Conservation (phyloP, 2,113 vertebrate genomes). For the Podiceps cristatus region DNA sequence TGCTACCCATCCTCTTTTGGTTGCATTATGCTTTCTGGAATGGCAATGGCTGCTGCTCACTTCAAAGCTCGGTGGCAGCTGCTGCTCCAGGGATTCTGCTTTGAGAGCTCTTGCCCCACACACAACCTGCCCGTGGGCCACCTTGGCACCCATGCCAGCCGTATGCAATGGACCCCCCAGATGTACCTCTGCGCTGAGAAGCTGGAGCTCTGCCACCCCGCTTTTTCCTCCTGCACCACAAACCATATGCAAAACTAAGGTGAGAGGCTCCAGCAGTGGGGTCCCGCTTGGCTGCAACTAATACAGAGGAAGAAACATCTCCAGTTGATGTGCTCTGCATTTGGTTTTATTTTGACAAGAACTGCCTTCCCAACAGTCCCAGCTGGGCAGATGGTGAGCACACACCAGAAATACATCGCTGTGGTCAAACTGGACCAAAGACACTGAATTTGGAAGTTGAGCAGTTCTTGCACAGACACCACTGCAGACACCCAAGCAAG, state of each 20-base stretch:
- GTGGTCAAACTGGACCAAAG: not conserved
- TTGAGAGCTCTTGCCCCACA: not conserved
- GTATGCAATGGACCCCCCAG: too few species aligned
- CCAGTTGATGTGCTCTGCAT: not conserved
- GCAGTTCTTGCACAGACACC: not conserved
- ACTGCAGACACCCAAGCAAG: not conserved
- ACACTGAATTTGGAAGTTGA: not conserved
- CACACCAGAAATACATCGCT: not conserved
- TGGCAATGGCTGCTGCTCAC: not conserved
- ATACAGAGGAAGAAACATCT: not conserved
- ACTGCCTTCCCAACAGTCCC: not conserved
- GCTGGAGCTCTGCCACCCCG: not conserved
- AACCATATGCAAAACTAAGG: not conserved
- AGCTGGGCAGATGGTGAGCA: not conserved
- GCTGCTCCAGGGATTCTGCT: not conserved
- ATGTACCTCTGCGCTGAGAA: not conserved
- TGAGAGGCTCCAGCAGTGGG: not conserved
- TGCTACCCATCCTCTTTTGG: not conserved
- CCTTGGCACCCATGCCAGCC: fast-evolving
- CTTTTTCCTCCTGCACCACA: not conserved
- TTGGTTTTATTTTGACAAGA: not conserved
- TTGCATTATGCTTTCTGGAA: not conserved
- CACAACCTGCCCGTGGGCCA: not conserved
- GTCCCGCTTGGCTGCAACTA: not conserved
- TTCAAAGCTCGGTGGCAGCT: not conserved